phyloP scores from a whole-genome alignment of 2,888 invertebrate species.

The Bimastos eiseni region DNA sequence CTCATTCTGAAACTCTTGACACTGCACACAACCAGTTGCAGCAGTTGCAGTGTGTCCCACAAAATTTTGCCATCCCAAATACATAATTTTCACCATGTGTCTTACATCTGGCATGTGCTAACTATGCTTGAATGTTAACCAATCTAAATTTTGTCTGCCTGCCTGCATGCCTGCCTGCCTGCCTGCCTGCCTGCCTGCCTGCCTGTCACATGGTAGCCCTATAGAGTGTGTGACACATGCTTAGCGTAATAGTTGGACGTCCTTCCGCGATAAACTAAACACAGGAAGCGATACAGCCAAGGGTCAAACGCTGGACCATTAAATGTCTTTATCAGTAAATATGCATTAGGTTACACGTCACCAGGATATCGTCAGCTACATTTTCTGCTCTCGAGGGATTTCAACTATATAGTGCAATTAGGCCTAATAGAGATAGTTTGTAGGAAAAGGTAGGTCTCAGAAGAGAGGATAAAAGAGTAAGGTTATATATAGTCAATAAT shows the following conservation, averaged over 20 bases:
- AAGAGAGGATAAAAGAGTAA: background rate
- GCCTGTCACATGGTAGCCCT: background rate
- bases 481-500: background rate
- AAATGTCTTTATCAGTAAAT: background rate
- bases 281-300: background rate
- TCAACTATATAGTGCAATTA: background rate
- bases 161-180: conserved; percentile 23
- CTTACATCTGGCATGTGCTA: background rate
- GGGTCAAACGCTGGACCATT: background rate
- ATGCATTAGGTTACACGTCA: background rate
- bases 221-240: background rate
- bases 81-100: no score
- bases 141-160: background rate
- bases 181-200: background rate
- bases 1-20: no score
- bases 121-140: no score
- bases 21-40: no score
- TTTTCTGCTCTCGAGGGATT: background rate
- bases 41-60: no score
- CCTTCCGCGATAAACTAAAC: background rate
- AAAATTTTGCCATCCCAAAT: no score
- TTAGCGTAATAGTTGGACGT: background rate
- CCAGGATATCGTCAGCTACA: background rate
- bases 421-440: no score
- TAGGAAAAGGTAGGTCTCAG: background rate